Evolutionary conservation across 2,888 invertebrate species (phyloP).

Genomic region (Vandiemenella viatica): DNA sequence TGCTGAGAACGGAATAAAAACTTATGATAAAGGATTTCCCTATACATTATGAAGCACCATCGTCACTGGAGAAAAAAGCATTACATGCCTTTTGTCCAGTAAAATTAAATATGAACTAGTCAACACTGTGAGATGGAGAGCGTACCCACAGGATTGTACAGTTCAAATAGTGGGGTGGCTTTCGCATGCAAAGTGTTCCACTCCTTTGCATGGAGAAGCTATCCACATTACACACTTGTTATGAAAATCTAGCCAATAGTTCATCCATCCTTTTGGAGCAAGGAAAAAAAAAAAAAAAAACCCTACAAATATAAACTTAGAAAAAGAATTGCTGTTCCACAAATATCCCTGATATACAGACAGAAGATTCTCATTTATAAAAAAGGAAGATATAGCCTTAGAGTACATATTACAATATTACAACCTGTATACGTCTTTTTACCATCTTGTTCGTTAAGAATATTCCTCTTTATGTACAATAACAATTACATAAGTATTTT

Average conservation of each 20-base stretch:
- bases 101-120: too few relatives aligned
- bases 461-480: background rate
- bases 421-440: too few relatives aligned
- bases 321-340: constrained; percentile 1
- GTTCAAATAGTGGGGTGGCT: too few relatives aligned
- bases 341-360: constrained; percentile 10
- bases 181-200: constrained; percentile 11
- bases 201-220: constrained; percentile 6
- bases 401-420: too few relatives aligned
- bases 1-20: too few relatives aligned
- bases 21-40: background rate
- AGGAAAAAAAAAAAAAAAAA: background rate
- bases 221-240: background rate
- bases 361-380: constrained; percentile 3
- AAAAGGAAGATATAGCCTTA: background rate
- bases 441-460: too few relatives aligned
- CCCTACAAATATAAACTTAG: background rate
- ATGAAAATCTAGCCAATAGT: background rate
- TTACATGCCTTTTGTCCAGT: too few relatives aligned
- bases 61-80: too few relatives aligned
- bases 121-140: too few relatives aligned
- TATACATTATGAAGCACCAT: too few relatives aligned
- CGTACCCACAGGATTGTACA: too few relatives aligned
- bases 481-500: background rate
- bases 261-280: too few relatives aligned